These are phyloP conservation scores for Dreissena polymorpha DNA, from an alignment of 1,140 invertebrate species.

Conservation along the genomic window DNA sequence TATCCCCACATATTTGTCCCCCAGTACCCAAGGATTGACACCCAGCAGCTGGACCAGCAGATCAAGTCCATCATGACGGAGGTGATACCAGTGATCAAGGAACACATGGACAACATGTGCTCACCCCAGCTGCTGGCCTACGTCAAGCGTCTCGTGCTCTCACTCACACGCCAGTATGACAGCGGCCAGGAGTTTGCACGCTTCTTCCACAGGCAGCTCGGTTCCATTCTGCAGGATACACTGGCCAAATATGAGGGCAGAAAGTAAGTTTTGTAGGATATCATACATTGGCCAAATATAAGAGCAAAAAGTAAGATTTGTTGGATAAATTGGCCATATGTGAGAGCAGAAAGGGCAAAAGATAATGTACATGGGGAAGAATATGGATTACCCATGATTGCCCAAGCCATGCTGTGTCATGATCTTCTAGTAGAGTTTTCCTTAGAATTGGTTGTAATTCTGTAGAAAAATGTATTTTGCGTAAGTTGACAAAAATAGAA, in stretches of 20 bases:
- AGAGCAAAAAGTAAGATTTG: too few relatives aligned
- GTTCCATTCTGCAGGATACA: conserved; percentile 74
- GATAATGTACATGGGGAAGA: background rate
- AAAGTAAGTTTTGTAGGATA: too few relatives aligned
- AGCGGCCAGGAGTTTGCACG: conserved; percentile 71
- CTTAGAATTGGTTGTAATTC: too few relatives aligned
- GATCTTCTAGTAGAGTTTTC: too few relatives aligned
- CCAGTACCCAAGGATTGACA: conserved; percentile 77
- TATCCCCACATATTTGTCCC: too few relatives aligned
- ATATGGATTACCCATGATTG: too few relatives aligned
- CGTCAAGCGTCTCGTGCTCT: conserved; percentile 75
- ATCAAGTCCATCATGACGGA: conserved; percentile 78
- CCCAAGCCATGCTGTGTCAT: too few relatives aligned
- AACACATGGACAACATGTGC: conserved; percentile 78
- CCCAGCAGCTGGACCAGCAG: conserved; percentile 75
- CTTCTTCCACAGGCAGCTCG: conserved; percentile 77
- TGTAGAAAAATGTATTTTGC: too few relatives aligned
- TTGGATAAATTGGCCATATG: too few relatives aligned
- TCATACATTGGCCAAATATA: too few relatives aligned
- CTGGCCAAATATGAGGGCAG: conserved; percentile 78
- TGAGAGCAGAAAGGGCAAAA: conserved; percentile 75
- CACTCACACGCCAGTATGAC: conserved; percentile 70
- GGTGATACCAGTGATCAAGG: conserved; percentile 78
- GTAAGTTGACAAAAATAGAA: too few relatives aligned
- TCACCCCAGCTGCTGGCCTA: conserved; percentile 76